Evolutionary conservation across 2,797 vertebrate genomes (phyloP).

Genomic region (Scyliorhinus canicula): DNA sequence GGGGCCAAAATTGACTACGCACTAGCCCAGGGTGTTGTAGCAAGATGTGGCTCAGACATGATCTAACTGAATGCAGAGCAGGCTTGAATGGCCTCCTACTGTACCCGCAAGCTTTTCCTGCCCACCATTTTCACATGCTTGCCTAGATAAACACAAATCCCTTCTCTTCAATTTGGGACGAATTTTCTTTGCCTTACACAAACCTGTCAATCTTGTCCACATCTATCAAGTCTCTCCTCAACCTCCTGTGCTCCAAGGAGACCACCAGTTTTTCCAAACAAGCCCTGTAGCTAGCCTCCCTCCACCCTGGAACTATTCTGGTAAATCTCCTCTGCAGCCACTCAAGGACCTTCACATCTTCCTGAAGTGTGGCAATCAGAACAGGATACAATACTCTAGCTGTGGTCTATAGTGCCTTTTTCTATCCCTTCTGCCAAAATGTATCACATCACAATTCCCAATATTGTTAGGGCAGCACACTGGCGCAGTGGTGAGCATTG

Average conservation of each 20-base stretch:
- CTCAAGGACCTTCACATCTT: not conserved
- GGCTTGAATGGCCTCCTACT: not conserved
- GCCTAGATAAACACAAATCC: not conserved
- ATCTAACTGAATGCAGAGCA: not conserved
- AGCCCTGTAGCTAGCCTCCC: too few species aligned
- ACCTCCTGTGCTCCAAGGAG: not conserved
- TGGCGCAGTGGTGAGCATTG: too few species aligned
- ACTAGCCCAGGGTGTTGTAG: too few species aligned
- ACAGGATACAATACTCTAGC: not conserved
- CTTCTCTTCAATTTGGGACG: not conserved
- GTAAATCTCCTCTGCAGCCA: not conserved
- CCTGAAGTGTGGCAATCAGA: not conserved
- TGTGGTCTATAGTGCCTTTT: not conserved
- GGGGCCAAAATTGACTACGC: too few species aligned
- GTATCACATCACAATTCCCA: not conserved
- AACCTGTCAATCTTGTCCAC: not conserved
- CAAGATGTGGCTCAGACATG: too few species aligned
- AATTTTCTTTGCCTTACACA: not conserved
- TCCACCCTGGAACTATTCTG: not conserved
- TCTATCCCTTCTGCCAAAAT: not conserved
- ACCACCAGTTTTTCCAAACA: too few species aligned
- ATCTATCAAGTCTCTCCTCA: not conserved
- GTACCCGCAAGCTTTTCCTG: not conserved
- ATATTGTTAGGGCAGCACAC: too few species aligned
- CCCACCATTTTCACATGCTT: not conserved